A percentile compares a stretch with the other conserved stretches of the same genome.
These are phyloP conservation scores for Baronia brevicornis DNA, from an alignment of 2,888 invertebrate genomes.

Conservation along the genomic window DNA sequence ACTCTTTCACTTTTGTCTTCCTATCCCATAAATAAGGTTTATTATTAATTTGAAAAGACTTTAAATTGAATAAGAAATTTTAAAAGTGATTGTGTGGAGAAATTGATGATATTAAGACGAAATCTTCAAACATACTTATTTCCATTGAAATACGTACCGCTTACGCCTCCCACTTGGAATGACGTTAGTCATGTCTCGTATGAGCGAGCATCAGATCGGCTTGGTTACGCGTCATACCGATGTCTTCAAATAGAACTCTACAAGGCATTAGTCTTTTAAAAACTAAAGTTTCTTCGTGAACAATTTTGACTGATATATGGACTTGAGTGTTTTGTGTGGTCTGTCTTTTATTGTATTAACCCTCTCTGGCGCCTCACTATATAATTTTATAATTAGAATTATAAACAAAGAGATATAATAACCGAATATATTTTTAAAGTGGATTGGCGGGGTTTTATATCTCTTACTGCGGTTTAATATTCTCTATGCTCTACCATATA, in stretches of 20 bases:
- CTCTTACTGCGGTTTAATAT: no score
- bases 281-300: conserved; percentile 13
- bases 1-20: no score
- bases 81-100: no score
- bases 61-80: no score
- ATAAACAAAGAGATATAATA: no score
- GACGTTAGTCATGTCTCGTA: conserved; percentile 11
- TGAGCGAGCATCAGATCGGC: conserved; percentile 9
- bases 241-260: conserved; percentile 15
- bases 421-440: no score
- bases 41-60: no score
- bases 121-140: not conserved
- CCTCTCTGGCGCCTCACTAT: not conserved
- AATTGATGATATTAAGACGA: no score
- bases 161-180: conserved; percentile 5
- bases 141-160: conserved; percentile 3
- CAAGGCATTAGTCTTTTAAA: conserved; percentile 15
- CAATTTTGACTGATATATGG: conserved; percentile 12
- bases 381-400: no score
- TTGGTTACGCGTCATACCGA: conserved; percentile 12
- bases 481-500: no score
- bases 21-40: no score
- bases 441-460: no score
- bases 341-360: not conserved
- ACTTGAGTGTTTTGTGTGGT: conserved; percentile 9